Evolutionary conservation across 2,888 invertebrate genomes (phyloP).

Genomic region (Aphidoletes aphidimyza): DNA sequence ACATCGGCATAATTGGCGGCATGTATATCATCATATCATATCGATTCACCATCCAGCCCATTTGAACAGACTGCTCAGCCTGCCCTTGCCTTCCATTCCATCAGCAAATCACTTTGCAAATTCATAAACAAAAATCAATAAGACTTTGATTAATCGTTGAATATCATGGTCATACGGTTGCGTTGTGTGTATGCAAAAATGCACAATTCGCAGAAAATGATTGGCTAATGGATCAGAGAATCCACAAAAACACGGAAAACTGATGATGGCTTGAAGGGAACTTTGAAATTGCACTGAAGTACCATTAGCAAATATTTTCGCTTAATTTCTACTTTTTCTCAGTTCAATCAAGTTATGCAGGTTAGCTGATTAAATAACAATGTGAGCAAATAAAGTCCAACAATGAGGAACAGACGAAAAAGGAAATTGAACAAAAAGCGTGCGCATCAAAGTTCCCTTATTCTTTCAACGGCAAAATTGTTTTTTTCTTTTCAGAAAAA

Average conservation of each 20-base stretch:
- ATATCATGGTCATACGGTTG: conserved; percentile 30
- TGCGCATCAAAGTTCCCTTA: neutral
- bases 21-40: neutral
- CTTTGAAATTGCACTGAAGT: neutral
- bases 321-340: neutral
- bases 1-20: conserved; percentile 18
- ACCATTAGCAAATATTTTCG: neutral
- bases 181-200: conserved; percentile 27
- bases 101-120: neutral
- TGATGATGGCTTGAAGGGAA: neutral
- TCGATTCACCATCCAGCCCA: neutral
- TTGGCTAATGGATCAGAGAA: neutral
- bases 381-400: neutral
- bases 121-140: conserved; percentile 47
- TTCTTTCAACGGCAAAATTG: conserved; percentile 18
- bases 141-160: conserved; percentile 38
- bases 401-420: neutral
- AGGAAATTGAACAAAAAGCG: neutral
- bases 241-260: neutral
- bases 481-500: too few relatives aligned
- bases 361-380: conserved; percentile 40
- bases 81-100: neutral
- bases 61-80: neutral
- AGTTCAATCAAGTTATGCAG: conserved; percentile 52
- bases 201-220: conserved; percentile 48